Evolutionary conservation across 2,797 vertebrate species (phyloP).

Genomic region (Neosilurus mollespiculum): DNA sequence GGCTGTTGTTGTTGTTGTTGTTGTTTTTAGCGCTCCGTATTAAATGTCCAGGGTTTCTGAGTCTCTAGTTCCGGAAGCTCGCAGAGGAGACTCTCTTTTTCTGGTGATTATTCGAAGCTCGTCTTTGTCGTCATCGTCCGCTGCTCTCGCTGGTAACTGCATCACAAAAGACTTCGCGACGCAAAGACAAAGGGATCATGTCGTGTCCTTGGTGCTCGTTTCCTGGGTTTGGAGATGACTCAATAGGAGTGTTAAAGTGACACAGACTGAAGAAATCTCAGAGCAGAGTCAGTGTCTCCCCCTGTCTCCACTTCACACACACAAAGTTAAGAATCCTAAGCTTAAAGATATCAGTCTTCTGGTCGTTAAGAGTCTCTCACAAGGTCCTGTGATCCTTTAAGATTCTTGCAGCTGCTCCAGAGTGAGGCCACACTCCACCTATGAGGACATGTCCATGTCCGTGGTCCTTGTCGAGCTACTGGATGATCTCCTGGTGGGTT

Average conservation of each 20-base stretch:
- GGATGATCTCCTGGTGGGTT: constrained; percentile 69
- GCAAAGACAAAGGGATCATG: constrained; percentile 50
- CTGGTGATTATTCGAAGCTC: constrained; percentile 10
- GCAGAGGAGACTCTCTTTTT: constrained; percentile 28
- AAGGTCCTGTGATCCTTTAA: constrained; percentile 27
- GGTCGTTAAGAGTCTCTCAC: neutral
- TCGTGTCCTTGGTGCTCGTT: constrained; percentile 39
- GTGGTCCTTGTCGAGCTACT: constrained; percentile 66
- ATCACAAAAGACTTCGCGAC: constrained; percentile 39
- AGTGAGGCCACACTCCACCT: neutral
- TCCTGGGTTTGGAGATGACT: constrained; percentile 19
- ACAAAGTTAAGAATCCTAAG: neutral
- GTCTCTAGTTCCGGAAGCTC: neutral
- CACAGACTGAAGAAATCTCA: constrained; percentile 13
- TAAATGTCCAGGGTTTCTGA: neutral
- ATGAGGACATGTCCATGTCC: neutral
- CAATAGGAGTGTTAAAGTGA: constrained; percentile 5
- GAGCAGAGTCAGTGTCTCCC: neutral
- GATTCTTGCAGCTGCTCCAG: neutral
- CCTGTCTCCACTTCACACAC: neutral
- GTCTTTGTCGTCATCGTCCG: constrained; percentile 4
- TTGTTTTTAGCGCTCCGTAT: neutral
- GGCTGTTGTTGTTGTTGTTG: neutral
- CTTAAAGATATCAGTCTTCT: neutral
- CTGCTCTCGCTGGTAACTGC: neutral